Base-by-base conservation (phyloP, 2,113 vertebrate species). In the Dinomys branickii region DNA sequence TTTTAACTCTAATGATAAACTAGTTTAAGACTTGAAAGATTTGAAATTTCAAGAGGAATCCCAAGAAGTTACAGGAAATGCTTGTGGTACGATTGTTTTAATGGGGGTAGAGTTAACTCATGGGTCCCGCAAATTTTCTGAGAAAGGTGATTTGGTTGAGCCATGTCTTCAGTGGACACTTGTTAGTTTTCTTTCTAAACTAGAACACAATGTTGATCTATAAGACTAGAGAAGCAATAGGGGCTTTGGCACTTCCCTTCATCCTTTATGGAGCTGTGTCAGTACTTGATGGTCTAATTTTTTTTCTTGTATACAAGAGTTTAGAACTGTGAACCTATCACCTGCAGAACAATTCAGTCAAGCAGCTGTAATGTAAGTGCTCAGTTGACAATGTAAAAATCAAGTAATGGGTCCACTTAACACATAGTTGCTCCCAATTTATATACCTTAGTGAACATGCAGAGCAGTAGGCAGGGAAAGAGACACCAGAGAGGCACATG, bases 61-160 rank as follows among this genome's bases (percentile, higher is more conserved):
- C 24, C 10, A 47, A 10, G 44, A 85, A 94, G 65, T 47, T 50
- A 78, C 61, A 88, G 54, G 56, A 2, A 28, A 47, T 78, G 3
- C 58, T 54, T 58, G 4, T 38, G 63, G 17, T 80, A 59, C 73
- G 24, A 94, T 10, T 50, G 52, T 47, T 92, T 33, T 92, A 56
- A 47, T 61, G 9, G 3, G 2, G 8, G 90, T 8, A 35, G 8
- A 63, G 30, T n/a, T 65, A 92, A 83, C 28, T n/a, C 19, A 35
- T 1, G 0, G 3, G 14, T 58, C 5, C 1, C 0, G 12, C 5
- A 35, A 35, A 20, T 33, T 82, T n/a, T 83, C 5, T 67, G 20
- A 19, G 52, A n/a, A 24, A 33, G 11, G 65, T 11, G 6, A 16
- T 41, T 80, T 41, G 61, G 0, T 56, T 88, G 26, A 35, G 17